phyloP scores from a whole-genome alignment of 2,888 invertebrate species.

The Theretra japonica region DNA sequence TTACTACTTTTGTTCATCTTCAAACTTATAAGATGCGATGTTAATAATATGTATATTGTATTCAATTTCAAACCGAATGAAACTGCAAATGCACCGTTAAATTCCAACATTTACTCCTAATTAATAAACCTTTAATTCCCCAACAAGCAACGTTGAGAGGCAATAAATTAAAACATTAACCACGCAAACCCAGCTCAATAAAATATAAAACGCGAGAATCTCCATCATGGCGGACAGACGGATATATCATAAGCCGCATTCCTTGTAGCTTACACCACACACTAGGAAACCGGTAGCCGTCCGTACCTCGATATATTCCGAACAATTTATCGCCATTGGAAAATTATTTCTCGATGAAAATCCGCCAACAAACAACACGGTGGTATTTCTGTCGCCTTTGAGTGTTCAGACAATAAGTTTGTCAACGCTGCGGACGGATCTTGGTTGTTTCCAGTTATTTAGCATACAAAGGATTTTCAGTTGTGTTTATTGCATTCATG shows the following conservation, averaged over 20 bases:
- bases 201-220: background rate
- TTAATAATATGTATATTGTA: too few relatives aligned
- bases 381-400: conserved; percentile 11
- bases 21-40: too few relatives aligned
- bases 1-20: too few relatives aligned
- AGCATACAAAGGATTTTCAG: too few relatives aligned
- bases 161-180: conserved; percentile 1
- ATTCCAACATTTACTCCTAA: too few relatives aligned
- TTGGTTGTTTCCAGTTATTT: too few relatives aligned
- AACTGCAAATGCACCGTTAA: too few relatives aligned
- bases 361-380: conserved; percentile 36
- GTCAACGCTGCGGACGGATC: background rate
- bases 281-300: conserved; percentile 59
- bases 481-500: too few relatives aligned
- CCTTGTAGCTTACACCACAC: conserved; percentile 39
- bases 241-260: conserved; percentile 16
- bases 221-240: background rate
- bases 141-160: too few relatives aligned
- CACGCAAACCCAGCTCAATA: background rate
- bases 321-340: conserved; percentile 67
- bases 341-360: conserved; percentile 71
- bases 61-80: too few relatives aligned
- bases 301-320: conserved; percentile 61
- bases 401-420: conserved; percentile 13
- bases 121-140: too few relatives aligned